These are phyloP conservation scores for Aptenodytes forsteri DNA, from an alignment of 2,113 vertebrate genomes.

Conservation along the genomic window DNA sequence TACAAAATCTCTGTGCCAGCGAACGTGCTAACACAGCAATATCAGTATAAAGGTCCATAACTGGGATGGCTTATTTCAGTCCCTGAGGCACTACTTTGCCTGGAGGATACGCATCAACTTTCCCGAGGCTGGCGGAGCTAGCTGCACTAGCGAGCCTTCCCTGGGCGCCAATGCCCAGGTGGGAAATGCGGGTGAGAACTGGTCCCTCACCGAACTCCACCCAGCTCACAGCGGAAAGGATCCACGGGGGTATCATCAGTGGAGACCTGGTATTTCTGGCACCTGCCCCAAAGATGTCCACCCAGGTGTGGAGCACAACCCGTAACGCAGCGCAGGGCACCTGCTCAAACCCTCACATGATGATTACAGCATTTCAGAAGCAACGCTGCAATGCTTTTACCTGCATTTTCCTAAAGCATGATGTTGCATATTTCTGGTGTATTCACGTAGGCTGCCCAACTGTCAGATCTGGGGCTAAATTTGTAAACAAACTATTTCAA, in stretches of 20 bases:
- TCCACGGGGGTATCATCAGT: background rate
- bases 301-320: background rate
- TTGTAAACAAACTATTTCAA: background rate
- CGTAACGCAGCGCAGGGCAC: background rate
- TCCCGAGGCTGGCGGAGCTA: rapidly evolving
- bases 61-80: background rate
- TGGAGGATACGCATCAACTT: background rate
- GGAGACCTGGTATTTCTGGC: background rate
- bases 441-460: background rate
- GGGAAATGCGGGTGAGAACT: background rate
- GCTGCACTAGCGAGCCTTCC: background rate
- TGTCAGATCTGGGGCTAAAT: background rate
- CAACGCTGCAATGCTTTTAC: background rate
- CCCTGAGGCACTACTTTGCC: background rate
- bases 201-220: background rate
- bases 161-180: background rate
- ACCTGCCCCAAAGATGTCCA: background rate
- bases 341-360: rapidly evolving
- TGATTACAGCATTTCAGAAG: background rate
- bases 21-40: background rate
- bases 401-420: background rate
- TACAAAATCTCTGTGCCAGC: background rate
- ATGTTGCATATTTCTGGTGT: background rate
- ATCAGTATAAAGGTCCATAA: background rate
- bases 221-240: background rate